Conservation (phyloP, 2,113 vertebrate genomes). For the Mungos mungo region DNA sequence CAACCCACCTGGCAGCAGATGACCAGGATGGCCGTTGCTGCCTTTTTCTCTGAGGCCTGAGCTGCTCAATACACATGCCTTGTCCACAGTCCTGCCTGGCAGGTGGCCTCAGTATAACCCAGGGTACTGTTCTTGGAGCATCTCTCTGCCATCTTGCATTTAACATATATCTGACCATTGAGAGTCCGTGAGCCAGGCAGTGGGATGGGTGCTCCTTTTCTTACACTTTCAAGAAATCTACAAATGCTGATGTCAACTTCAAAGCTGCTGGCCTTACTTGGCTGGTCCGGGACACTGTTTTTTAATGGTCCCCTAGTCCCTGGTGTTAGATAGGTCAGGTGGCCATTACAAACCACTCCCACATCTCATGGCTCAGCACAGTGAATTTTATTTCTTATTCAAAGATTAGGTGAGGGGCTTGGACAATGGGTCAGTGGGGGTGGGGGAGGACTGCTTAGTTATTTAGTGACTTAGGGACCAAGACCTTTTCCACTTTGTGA, state of each 20-base stretch:
- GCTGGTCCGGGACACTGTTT: neutral
- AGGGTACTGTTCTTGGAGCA: fast-evolving
- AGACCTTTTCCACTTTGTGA: neutral
- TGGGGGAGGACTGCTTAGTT: too few relatives aligned
- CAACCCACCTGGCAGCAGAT: neutral
- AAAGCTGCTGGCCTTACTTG: neutral
- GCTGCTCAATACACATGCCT: fast-evolving
- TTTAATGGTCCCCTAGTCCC: fast-evolving
- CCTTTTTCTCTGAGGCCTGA: neutral
- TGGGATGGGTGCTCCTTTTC: fast-evolving
- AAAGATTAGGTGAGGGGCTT: fast-evolving
- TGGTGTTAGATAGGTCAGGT: neutral
- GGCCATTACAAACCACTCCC: too few relatives aligned
- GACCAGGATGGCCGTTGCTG: neutral
- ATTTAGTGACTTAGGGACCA: too few relatives aligned
- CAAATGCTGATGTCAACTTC: too few relatives aligned
- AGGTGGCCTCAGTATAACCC: too few relatives aligned
- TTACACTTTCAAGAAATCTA: neutral
- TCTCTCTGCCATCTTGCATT: neutral
- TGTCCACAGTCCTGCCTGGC: fast-evolving
- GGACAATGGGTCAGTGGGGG: too few relatives aligned
- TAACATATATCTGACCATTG: fast-evolving
- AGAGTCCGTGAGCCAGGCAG: too few relatives aligned
- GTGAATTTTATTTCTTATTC: neutral
- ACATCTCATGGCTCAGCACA: neutral